Percentiles rank a stretch among this genome's conserved stretches.
These are phyloP conservation scores for Larimichthys crocea DNA, from an alignment of 2,113 vertebrate species.

Conservation along the genomic window DNA sequence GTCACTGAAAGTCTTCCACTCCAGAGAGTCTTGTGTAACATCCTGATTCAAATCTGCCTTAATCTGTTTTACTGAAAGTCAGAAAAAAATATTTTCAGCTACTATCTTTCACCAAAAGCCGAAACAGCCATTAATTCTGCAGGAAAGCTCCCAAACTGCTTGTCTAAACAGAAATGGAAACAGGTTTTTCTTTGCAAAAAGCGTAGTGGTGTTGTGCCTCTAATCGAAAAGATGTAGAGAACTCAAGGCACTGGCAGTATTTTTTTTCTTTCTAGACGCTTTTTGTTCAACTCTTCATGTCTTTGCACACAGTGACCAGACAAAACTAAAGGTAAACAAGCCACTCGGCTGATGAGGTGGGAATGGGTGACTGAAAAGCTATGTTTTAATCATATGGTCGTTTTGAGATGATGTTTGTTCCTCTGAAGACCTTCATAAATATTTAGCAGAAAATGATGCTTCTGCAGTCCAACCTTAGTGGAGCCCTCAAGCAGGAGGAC, in stretches of 20 bases:
- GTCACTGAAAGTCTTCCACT: constrained; percentile 28
- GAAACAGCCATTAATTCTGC: constrained; percentile 30
- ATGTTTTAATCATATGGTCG: neutral
- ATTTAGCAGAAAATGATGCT: neutral
- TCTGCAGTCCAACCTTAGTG: neutral
- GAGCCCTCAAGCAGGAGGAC: neutral
- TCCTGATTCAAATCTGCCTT: constrained; percentile 46
- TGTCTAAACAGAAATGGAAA: constrained; percentile 25
- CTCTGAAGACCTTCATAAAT: neutral
- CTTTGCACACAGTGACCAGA: neutral
- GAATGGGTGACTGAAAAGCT: neutral
- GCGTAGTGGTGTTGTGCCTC: neutral
- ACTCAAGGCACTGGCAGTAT: neutral
- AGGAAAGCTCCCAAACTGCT: constrained; percentile 35
- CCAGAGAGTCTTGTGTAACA: constrained; percentile 41
- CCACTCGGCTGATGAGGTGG: neutral
- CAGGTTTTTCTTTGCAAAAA: constrained; percentile 8
- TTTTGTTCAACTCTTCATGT: neutral
- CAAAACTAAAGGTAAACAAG: constrained; percentile 16
- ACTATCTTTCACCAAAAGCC: constrained; percentile 29
- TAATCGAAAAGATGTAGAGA: constrained; percentile 7
- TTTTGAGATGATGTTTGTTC: neutral
- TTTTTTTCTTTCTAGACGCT: neutral
- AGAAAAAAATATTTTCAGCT: constrained; percentile 40
- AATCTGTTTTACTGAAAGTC: constrained; percentile 44